phyloP scores from a whole-genome alignment of 1,140 invertebrate species.

The Papilio dardanus region DNA sequence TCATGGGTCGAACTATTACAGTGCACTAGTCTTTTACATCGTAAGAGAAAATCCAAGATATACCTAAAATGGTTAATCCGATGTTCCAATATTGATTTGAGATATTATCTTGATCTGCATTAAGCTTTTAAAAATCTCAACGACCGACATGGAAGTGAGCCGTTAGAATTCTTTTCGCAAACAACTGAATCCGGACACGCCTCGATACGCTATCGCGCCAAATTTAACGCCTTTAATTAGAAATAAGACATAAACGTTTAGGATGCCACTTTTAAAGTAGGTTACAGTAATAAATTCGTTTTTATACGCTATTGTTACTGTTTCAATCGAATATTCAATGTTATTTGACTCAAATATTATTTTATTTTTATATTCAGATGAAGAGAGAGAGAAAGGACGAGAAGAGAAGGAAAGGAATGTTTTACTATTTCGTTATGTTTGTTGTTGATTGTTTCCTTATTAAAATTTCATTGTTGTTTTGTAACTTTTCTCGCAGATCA shows the following conservation, averaged over 20 bases:
- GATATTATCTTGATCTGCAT: conserved; percentile 37
- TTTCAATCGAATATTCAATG: neutral
- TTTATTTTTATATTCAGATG: neutral
- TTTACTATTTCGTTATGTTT: no score
- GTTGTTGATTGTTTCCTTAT: no score
- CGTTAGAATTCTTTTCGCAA: conserved; percentile 74
- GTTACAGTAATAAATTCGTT: conserved; percentile 49
- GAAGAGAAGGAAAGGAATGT: no score
- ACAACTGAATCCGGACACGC: conserved; percentile 54
- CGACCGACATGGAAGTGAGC: conserved; percentile 51
- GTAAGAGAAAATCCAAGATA: conserved; percentile 26
- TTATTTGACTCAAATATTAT: neutral
- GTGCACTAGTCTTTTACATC: neutral
- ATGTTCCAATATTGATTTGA: conserved; percentile 40
- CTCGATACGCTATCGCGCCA: conserved; percentile 59
- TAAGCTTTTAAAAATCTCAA: neutral
- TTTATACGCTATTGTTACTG: conserved; percentile 31
- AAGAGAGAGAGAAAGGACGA: no score
- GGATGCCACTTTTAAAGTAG: conserved; percentile 41
- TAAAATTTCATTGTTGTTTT: no score
- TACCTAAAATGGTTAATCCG: conserved; percentile 22
- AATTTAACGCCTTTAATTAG: conserved; percentile 74
- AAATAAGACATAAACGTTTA: conserved; percentile 57
- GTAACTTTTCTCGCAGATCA: no score
- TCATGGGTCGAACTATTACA: no score